Conservation (phyloP, 2,888 invertebrate genomes). For the Lochmaea capreae region DNA sequence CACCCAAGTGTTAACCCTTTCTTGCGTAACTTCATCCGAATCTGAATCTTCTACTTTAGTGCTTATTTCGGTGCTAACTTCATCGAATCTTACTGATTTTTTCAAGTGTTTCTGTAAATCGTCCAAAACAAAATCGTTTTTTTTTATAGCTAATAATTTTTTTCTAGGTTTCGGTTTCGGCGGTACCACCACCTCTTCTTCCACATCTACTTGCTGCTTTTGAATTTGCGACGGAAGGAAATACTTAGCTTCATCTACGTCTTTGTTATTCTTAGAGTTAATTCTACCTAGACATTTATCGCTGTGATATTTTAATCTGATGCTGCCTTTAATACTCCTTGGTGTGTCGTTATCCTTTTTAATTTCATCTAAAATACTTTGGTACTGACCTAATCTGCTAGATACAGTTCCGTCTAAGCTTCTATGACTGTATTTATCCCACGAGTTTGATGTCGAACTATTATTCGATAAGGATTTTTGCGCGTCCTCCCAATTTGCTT, state of each 20-base stretch:
- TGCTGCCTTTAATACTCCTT: constrained; percentile 51
- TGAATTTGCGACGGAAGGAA: constrained; percentile 54
- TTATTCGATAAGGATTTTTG: constrained; percentile 68
- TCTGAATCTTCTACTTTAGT: constrained; percentile 42
- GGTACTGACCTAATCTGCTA: constrained; percentile 59
- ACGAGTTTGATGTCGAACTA: constrained; percentile 61
- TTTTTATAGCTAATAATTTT: constrained; percentile 49
- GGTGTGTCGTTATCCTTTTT: constrained; percentile 52
- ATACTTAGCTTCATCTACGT: constrained; percentile 53
- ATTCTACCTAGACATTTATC: constrained; percentile 61
- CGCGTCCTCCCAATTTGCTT: constrained; percentile 87
- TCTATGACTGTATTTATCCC: constrained; percentile 59
- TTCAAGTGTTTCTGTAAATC: constrained; percentile 60
- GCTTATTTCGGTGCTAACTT: constrained; percentile 56
- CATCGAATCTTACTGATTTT: constrained; percentile 63
- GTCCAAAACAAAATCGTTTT: constrained; percentile 52
- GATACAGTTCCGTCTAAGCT: constrained; percentile 62
- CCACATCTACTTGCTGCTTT: constrained; percentile 25
- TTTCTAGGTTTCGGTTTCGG: constrained; percentile 59
- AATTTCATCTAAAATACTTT: constrained; percentile 59
- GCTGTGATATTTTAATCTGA: constrained; percentile 62
- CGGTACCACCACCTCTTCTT: constrained; percentile 22
- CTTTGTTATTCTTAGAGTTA: constrained; percentile 56
- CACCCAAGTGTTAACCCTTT: constrained; percentile 61
- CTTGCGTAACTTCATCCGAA: constrained; percentile 44